Conservation (phyloP, 2,113 vertebrate species). For the Ellobius talpinus region DNA sequence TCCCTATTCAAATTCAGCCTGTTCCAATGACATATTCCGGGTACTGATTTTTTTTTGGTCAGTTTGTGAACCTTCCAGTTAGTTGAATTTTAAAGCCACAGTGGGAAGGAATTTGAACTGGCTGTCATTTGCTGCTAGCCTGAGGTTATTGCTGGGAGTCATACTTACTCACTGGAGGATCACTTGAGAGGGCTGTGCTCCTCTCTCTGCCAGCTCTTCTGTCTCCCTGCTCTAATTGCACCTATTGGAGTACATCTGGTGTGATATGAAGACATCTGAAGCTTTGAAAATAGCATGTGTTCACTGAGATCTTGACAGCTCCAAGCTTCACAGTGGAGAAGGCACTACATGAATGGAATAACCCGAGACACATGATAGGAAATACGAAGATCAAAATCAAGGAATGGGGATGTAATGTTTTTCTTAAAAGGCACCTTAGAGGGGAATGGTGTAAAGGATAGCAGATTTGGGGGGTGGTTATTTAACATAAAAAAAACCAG, state of each 20-base stretch:
- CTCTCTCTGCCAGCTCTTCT: not conserved
- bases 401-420: not conserved
- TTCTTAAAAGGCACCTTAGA: not conserved
- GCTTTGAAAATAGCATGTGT: not conserved
- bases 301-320: not conserved
- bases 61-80: not conserved
- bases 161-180: not conserved
- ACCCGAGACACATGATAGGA: not conserved
- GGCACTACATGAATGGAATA: not conserved
- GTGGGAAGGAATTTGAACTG: not conserved
- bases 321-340: not conserved
- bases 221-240: not conserved
- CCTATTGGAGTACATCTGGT: not conserved
- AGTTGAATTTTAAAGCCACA: not conserved
- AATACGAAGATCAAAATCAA: not conserved
- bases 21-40: conserved; percentile 22
- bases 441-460: not conserved
- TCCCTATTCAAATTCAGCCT: not conserved
- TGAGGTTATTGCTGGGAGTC: not conserved
- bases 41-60: conserved; percentile 9
- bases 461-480: not conserved
- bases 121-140: not conserved
- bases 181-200: not conserved
- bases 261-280: not conserved
- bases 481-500: not conserved